Percentiles rank a stretch among this genome's conserved stretches.
phyloP scores from a whole-genome alignment of 2,888 invertebrate genomes.

The Parapristionchus giblindavisi region DNA sequence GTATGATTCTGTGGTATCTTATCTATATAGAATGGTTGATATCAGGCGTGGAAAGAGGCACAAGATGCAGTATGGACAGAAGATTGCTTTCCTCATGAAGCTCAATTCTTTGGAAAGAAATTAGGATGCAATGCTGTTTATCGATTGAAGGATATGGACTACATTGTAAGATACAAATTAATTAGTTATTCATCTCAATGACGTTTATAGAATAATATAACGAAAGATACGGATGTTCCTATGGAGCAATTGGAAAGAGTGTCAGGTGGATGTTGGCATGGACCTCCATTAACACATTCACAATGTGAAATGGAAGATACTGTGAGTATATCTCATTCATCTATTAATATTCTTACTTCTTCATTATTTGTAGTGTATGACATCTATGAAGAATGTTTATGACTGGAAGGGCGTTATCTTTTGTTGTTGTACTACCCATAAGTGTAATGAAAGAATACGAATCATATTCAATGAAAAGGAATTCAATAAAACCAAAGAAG shows the following conservation, averaged over 20 bases:
- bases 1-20: not conserved
- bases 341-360: not conserved
- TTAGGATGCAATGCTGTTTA: conserved; percentile 10
- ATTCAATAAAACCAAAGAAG: no score
- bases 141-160: not conserved
- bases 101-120: not conserved
- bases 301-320: not conserved
- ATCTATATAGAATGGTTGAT: not conserved
- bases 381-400: not conserved
- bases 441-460: conserved; percentile 9
- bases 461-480: no score
- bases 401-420: not conserved
- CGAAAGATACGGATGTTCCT: not conserved
- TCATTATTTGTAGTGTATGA: conserved; percentile 13
- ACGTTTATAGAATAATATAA: not conserved
- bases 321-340: not conserved
- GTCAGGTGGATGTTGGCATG: conserved; percentile 9
- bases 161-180: not conserved
- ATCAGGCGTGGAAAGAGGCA: no score
- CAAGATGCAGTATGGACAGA: not conserved
- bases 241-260: not conserved
- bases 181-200: not conserved
- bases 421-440: conserved; percentile 30
- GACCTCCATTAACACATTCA: not conserved
- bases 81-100: not conserved